phyloP scores from a whole-genome alignment of 2,888 invertebrate genomes.

The Cancer borealis region DNA sequence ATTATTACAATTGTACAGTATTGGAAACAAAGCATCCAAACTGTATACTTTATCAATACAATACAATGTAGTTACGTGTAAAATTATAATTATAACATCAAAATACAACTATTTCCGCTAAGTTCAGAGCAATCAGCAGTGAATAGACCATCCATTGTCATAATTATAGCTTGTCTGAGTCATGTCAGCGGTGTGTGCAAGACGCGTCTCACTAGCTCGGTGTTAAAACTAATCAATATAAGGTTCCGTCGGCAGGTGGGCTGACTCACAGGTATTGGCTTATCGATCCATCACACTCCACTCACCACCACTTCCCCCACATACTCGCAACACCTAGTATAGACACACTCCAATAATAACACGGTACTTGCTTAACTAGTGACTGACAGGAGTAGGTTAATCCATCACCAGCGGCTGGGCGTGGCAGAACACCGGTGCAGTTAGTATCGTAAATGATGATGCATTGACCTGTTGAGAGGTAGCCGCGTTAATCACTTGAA shows the following conservation, averaged over 20 bases:
- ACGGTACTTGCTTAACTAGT: not conserved
- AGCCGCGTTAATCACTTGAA: not conserved
- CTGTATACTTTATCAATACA: not conserved
- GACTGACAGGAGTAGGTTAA: not conserved
- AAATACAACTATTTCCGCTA: not conserved
- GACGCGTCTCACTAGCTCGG: not conserved
- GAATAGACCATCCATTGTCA: not conserved
- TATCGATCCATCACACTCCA: conserved; percentile 33
- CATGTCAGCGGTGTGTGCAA: not conserved
- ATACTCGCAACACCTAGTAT: conserved; percentile 20
- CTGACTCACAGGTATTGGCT: conserved; percentile 28
- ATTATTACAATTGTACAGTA: not conserved
- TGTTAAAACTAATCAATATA: conserved; percentile 33
- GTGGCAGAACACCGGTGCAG: not conserved
- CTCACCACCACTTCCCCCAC: not conserved
- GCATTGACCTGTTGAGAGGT: not conserved
- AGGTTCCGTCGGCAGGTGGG: conserved; percentile 38
- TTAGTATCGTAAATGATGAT: conserved; percentile 16
- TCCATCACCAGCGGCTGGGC: not conserved
- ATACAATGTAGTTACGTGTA: not conserved
- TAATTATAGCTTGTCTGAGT: not conserved
- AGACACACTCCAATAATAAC: not conserved
- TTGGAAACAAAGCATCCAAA: not conserved
- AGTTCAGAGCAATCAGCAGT: not conserved
- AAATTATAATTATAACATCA: not conserved